Percentiles rank a stretch among this genome's conserved stretches.
Evolutionary conservation across 2,113 vertebrate species (phyloP).

Genomic region (Dascyllus trimaculatus): DNA sequence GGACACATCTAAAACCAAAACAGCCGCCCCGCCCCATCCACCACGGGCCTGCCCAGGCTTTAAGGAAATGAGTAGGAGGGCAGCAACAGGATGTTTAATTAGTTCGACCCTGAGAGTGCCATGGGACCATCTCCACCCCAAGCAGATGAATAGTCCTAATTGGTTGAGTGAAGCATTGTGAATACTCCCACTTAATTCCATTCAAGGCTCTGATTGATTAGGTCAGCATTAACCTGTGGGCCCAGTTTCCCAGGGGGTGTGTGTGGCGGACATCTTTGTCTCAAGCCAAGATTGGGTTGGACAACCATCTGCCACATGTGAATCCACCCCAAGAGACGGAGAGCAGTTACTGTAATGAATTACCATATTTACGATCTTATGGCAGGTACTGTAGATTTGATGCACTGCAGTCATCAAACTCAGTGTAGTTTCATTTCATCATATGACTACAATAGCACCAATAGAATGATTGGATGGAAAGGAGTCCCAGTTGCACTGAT

Average conservation of each 20-base stretch:
- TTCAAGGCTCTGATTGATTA: slow-evolving; percentile 63
- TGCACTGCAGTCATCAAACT: not conserved
- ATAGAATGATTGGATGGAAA: too few species aligned
- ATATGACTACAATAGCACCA: too few species aligned
- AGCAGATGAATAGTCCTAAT: slow-evolving; percentile 71
- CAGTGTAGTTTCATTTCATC: too few species aligned
- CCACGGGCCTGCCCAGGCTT: slow-evolving; percentile 1
- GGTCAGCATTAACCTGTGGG: slow-evolving; percentile 59
- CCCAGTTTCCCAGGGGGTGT: slow-evolving; percentile 27
- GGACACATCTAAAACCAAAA: not conserved
- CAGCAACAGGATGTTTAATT: slow-evolving; percentile 59
- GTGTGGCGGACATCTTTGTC: slow-evolving; percentile 29
- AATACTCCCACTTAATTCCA: slow-evolving; percentile 66
- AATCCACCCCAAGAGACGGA: not conserved
- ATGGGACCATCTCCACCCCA: slow-evolving; percentile 32
- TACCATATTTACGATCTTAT: not conserved
- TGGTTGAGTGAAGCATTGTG: slow-evolving; percentile 69
- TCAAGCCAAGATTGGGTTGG: slow-evolving; percentile 42
- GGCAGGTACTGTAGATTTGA: not conserved
- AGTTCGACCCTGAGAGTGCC: slow-evolving; percentile 53
- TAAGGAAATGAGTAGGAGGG: slow-evolving; percentile 48
- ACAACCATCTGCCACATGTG: slow-evolving; percentile 29
- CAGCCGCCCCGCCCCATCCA: not conserved
- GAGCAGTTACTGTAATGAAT: slow-evolving; percentile 6
- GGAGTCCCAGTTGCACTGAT: too few species aligned